Evolutionary conservation across 2,888 invertebrate genomes (phyloP).

Genomic region (Agriopis aurantiaria): DNA sequence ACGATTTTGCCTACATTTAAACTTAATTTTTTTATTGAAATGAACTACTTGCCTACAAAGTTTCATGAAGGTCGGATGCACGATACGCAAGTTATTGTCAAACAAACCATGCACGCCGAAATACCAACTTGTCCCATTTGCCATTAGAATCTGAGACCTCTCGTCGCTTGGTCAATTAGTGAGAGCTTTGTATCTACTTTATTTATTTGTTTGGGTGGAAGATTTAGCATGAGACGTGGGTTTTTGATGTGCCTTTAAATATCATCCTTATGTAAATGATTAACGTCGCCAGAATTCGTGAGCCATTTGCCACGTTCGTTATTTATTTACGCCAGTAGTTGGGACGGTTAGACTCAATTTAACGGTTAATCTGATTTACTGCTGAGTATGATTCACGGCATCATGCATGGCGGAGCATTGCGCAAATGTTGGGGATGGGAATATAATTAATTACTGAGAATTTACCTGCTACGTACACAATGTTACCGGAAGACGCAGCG

Average conservation of each 20-base stretch:
- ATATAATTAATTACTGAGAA: conserved; percentile 29
- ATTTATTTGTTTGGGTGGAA: not conserved
- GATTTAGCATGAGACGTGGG: not conserved
- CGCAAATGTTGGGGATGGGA: conserved; percentile 30
- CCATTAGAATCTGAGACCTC: no score
- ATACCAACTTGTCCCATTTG: no score
- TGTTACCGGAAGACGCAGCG: no score
- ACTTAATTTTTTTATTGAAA: no score
- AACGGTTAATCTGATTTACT: conserved; percentile 76
- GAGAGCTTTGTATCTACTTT: no score
- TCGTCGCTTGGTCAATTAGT: no score
- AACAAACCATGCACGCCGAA: no score
- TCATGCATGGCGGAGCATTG: conserved; percentile 41
- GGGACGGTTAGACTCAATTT: conserved; percentile 72
- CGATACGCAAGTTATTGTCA: no score
- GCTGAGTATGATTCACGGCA: conserved; percentile 47
- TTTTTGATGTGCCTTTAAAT: conserved; percentile 10
- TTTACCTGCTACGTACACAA: not conserved
- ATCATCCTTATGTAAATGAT: conserved; percentile 51
- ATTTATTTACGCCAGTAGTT: conserved; percentile 75
- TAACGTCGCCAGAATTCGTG: conserved; percentile 69
- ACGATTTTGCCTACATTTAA: no score
- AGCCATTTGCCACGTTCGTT: conserved; percentile 73
- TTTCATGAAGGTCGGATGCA: no score
- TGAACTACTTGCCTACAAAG: no score